Percentiles rank a stretch among this genome's conserved stretches.
phyloP scores from a whole-genome alignment of 2,888 invertebrate genomes.

The Agrypnus murinus region DNA sequence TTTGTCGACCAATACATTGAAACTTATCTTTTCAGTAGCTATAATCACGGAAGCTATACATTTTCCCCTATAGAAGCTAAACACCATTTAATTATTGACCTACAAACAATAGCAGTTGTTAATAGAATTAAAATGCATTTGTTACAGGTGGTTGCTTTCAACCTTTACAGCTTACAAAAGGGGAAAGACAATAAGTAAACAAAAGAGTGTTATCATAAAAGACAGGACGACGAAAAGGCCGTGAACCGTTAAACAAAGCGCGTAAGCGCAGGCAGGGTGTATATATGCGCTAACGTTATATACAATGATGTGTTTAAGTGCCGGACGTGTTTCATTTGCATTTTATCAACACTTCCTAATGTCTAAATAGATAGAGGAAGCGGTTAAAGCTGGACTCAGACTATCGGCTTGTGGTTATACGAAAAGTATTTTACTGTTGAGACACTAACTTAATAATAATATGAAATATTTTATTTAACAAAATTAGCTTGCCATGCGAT shows the following conservation, averaged over 20 bases:
- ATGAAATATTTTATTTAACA: too few species aligned
- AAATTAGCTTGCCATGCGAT: too few species aligned
- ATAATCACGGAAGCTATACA: too few species aligned
- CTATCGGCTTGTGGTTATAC: constrained; percentile 4
- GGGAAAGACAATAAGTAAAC: constrained; percentile 7
- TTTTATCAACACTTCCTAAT: constrained; percentile 51
- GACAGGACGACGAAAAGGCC: constrained; percentile 26
- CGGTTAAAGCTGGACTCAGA: constrained; percentile 26
- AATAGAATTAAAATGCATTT: too few species aligned
- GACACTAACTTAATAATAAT: too few species aligned
- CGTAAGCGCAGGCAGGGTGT: constrained; percentile 16
- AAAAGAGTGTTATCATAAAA: constrained; percentile 20
- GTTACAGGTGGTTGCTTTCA: constrained; percentile 17
- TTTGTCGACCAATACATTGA: too few species aligned
- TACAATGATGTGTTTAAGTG: constrained; percentile 37
- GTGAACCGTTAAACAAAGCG: constrained; percentile 42
- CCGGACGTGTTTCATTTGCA: constrained; percentile 50
- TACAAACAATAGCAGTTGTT: too few species aligned
- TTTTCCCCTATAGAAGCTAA: too few species aligned
- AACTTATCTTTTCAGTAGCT: too few species aligned
- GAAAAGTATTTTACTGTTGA: too few species aligned
- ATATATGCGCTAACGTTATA: constrained; percentile 32
- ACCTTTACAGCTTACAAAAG: constrained; percentile 10
- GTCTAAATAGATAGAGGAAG: constrained; percentile 49
- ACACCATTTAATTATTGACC: too few species aligned